Evolutionary conservation across 1,140 invertebrate species (phyloP), one percentile per base, ranked within the genome.

Genomic region (Philopotamus ludificatus): DNA sequence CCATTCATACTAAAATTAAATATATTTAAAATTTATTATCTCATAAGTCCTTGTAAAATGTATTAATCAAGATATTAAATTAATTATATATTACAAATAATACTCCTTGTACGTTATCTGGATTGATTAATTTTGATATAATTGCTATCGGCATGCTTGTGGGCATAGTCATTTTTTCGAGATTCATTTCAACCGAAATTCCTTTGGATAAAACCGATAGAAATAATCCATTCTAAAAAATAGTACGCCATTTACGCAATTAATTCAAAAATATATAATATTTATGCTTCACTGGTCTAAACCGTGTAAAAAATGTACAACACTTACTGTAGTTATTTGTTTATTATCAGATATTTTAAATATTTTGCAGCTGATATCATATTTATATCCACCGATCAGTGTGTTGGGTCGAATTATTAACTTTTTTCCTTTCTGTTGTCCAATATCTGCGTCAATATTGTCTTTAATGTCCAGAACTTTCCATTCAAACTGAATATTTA

Each of bases 401-500:
- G 26, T 54, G 4, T 51, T 59, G 3, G 63, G 59, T 18, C 41
- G 10, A 41, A 70, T 70, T 2, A 16, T 25, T 0, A 70, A 34
- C 47, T 25, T 58, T 41, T 70, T 70, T 23, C 67, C 67, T 26
- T 61, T 47, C 45, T 51, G 59, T 15, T 53, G 7, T 22, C 45
- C 53, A 0, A 66, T 16, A 60, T 66, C 45, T 1, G 66, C 8
- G 3, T 12, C 1, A 9, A 9, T 22, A 16, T 47, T 54, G 39
- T 15, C 41, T 12, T 63, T 44, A 10, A 66, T 20, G 57, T 63
- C 63, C 47, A 26, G 25, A 1, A 70, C 60, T 1, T n/a, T 58
- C 67, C 67, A 70, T 9, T 22, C 12, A 59, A 70, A 70, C 67
- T 70, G n/a, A n/a, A n/a, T n/a, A n/a, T n/a, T n/a, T n/a, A n/a